Percentiles rank a stretch among this genome's conserved stretches.
Evolutionary conservation across 2,113 vertebrate genomes (phyloP).

Genomic region (Ploceus nigricollis): DNA sequence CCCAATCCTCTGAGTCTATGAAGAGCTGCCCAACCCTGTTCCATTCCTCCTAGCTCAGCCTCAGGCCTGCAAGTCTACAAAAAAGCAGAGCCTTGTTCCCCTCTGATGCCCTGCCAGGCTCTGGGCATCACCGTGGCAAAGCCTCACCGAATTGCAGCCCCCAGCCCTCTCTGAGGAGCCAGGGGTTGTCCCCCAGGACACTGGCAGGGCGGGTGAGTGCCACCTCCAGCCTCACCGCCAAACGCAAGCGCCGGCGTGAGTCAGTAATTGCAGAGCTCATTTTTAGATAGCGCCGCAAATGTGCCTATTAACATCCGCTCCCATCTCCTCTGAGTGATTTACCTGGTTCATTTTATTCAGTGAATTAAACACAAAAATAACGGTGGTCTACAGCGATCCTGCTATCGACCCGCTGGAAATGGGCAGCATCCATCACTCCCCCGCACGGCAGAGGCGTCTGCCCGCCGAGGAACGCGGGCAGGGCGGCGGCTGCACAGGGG

Average conservation of each 20-base stretch:
- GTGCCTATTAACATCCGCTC: constrained; percentile 13
- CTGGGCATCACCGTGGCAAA: background rate
- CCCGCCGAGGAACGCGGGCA: fast-evolving
- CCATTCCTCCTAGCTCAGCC: background rate
- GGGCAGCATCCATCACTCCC: background rate
- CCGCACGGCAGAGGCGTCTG: background rate
- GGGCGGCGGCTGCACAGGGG: background rate
- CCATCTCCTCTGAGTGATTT: constrained; percentile 33
- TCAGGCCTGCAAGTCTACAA: fast-evolving
- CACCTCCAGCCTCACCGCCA: fast-evolving
- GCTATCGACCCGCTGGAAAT: background rate
- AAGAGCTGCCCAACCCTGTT: background rate
- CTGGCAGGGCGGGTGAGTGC: fast-evolving
- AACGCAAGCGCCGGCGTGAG: background rate
- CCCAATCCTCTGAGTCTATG: fast-evolving
- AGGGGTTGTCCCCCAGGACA: background rate
- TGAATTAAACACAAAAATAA: constrained; percentile 29
- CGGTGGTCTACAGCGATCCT: background rate
- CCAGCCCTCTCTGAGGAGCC: background rate
- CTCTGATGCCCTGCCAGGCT: background rate
- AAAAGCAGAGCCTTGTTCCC: background rate
- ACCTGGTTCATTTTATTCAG: constrained; percentile 14
- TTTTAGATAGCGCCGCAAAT: background rate
- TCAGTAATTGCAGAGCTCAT: constrained; percentile 23
- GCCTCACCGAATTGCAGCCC: no score